Percentiles rank a stretch among this genome's conserved stretches.
Evolutionary conservation across 2,888 invertebrate genomes (phyloP).

Genomic region (Hofmannophila pseudospretella): DNA sequence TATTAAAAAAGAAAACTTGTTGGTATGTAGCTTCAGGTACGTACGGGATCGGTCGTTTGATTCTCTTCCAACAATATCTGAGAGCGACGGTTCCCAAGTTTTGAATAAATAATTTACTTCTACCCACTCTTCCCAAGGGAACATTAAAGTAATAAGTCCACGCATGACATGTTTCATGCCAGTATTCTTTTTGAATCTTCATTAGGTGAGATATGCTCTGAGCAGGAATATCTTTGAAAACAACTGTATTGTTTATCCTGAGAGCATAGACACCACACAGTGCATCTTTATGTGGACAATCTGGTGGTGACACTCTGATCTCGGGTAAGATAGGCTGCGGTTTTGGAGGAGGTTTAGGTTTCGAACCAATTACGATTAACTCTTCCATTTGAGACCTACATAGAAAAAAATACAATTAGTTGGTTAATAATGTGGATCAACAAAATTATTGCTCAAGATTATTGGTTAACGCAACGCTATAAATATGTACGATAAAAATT

Average conservation of each 20-base stretch:
- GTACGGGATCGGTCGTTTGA: constrained; percentile 41
- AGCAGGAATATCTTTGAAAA: constrained; percentile 40
- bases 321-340: constrained; percentile 38
- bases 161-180: constrained; percentile 41
- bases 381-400: constrained; percentile 45
- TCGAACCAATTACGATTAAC: constrained; percentile 49
- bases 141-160: constrained; percentile 68
- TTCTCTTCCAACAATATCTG: constrained; percentile 68
- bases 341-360: constrained; percentile 38
- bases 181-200: constrained; percentile 31
- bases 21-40: constrained; percentile 44
- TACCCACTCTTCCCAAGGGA: constrained; percentile 42
- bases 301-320: constrained; percentile 27
- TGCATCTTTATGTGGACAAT: constrained; percentile 12
- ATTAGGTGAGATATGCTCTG: constrained; percentile 30
- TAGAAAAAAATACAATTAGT: constrained; percentile 6
- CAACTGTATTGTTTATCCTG: constrained; percentile 54
- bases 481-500: no score
- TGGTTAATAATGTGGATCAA: no score
- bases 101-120: constrained; percentile 55
- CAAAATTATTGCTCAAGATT: no score
- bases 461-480: no score
- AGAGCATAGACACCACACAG: constrained; percentile 42
- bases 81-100: constrained; percentile 72
- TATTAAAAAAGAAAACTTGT: constrained; percentile 76